A percentile compares a stretch with the other conserved stretches of the same genome.
phyloP scores from a whole-genome alignment of 2,797 vertebrate genomes.

The Megaceryle alcyon region DNA sequence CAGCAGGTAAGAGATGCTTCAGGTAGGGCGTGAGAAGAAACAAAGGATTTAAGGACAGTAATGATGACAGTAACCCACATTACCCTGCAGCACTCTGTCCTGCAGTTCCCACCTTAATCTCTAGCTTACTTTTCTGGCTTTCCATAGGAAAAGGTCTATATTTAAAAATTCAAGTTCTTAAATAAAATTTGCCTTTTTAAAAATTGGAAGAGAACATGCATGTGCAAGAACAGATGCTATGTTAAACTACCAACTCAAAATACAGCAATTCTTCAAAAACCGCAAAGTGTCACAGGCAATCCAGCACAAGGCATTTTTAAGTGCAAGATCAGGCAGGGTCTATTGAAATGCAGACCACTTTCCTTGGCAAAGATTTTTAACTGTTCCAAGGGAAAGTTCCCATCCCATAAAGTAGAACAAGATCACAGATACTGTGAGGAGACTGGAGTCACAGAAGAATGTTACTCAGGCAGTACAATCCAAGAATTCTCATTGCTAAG shows the following conservation, averaged over 20 bases:
- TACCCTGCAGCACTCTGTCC: conserved; percentile 4
- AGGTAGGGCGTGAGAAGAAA: neutral
- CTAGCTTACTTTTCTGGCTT: conserved; percentile 18
- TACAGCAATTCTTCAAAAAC: conserved; percentile 38
- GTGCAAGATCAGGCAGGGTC: conserved; percentile 51
- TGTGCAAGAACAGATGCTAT: conserved; percentile 52
- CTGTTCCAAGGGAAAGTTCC: conserved; percentile 47
- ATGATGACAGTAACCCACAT: neutral
- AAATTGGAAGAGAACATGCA: conserved; percentile 19
- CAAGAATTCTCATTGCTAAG: conserved; percentile 24
- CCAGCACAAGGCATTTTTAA: conserved; percentile 66
- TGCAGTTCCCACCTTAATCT: neutral
- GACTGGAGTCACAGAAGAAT: neutral
- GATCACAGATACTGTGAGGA: conserved; percentile 58
- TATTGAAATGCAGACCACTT: conserved; percentile 60
- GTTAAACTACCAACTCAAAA: conserved; percentile 46
- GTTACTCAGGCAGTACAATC: neutral
- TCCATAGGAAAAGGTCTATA: conserved; percentile 36
- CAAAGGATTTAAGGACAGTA: neutral
- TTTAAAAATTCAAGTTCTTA: conserved; percentile 19
- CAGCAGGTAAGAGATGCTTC: neutral
- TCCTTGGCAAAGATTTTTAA: conserved; percentile 66
- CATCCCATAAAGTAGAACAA: conserved; percentile 29
- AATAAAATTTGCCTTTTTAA: conserved; percentile 17
- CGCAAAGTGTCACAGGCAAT: conserved; percentile 54